Conservation (phyloP, 2,797 vertebrate species). For the Agapornis canus region DNA sequence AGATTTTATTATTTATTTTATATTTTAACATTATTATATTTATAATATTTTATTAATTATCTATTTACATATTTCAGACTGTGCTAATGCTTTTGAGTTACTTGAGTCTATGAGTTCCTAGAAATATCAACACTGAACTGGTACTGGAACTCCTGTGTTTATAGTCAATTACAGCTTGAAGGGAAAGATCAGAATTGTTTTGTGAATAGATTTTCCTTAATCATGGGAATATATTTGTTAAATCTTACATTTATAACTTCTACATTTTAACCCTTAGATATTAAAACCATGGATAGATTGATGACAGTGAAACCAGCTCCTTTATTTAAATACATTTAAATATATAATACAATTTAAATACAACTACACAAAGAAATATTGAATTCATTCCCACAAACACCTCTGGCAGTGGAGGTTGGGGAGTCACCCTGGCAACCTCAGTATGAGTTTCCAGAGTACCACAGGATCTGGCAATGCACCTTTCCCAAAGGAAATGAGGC, state of each 20-base stretch:
- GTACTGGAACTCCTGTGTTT: neutral
- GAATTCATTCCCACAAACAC: neutral
- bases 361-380: accelerated
- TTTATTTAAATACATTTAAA: too few relatives aligned
- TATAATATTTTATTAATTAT: neutral
- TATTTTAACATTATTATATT: neutral
- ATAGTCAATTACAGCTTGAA: neutral
- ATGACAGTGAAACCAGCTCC: neutral
- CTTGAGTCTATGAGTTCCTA: neutral
- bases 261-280: neutral
- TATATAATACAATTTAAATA: too few relatives aligned
- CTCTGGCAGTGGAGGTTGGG: neutral
- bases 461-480: neutral
- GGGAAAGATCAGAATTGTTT: neutral
- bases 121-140: neutral
- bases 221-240: neutral
- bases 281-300: neutral
- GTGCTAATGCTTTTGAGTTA: neutral
- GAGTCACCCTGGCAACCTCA: neutral
- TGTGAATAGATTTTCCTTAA: neutral
- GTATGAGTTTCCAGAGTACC: neutral
- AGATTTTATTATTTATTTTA: neutral
- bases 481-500: constrained; percentile 25
- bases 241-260: neutral
- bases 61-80: neutral